phyloP scores from a whole-genome alignment of 2,113 vertebrate species.

The Entosphenus tridentatus region DNA sequence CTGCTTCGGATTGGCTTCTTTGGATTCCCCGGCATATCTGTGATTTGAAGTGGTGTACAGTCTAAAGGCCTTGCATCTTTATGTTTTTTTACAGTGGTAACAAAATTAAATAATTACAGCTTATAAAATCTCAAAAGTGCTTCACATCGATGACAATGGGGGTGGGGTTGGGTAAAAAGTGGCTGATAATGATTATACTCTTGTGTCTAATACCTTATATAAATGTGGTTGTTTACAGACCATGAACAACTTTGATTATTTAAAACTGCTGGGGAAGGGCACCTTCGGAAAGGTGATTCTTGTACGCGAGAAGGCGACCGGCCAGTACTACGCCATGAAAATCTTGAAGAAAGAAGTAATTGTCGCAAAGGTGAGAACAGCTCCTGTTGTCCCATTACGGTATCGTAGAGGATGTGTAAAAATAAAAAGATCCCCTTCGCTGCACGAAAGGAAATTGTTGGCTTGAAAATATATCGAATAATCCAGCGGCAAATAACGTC shows the following conservation, averaged over 20 bases:
- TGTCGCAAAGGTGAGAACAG: conserved; percentile 62
- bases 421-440: conserved; percentile 1
- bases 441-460: not conserved
- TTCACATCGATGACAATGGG: too few relatives aligned
- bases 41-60: too few relatives aligned
- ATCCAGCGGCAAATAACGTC: not conserved
- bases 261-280: conserved; percentile 91
- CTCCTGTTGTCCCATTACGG: not conserved
- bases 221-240: conserved; percentile 27
- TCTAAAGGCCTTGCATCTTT: too few relatives aligned
- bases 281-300: conserved; percentile 96
- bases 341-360: conserved; percentile 97
- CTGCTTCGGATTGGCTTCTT: too few relatives aligned
- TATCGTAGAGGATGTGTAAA: not conserved
- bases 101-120: too few relatives aligned
- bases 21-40: too few relatives aligned
- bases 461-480: not conserved
- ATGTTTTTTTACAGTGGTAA: too few relatives aligned
- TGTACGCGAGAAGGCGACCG: conserved; percentile 87
- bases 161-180: too few relatives aligned
- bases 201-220: too few relatives aligned
- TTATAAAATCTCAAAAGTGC: too few relatives aligned
- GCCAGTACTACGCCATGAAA: conserved; percentile 97
- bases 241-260: conserved; percentile 97
- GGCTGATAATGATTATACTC: too few relatives aligned